Evolutionary conservation across 2,113 vertebrate species (phyloP).

Genomic region (Sinocyclocheilus anshuiensis): DNA sequence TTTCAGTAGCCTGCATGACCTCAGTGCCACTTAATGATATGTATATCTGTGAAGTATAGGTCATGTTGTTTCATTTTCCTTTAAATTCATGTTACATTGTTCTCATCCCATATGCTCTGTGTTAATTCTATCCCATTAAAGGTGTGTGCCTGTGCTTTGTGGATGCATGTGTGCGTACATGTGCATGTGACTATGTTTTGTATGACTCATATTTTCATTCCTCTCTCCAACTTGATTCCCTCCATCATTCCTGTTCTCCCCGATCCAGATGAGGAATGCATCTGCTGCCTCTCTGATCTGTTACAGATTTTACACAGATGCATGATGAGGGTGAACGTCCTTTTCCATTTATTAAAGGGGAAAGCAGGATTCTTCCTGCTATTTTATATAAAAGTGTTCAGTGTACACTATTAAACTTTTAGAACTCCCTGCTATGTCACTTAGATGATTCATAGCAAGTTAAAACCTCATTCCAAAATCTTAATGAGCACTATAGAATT

Average conservation of each 20-base stretch:
- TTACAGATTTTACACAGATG: conserved; percentile 50
- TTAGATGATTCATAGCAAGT: background rate
- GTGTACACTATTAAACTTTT: background rate
- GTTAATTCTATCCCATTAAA: background rate
- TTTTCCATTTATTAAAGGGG: background rate
- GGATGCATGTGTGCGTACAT: background rate
- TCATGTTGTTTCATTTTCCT: conserved; percentile 24
- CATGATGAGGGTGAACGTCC: background rate
- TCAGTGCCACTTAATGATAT: background rate
- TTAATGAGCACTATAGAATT: background rate
- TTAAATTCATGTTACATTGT: conserved; percentile 12
- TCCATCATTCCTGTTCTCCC: conserved; percentile 40
- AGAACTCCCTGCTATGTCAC: background rate
- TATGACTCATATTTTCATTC: conserved; percentile 14
- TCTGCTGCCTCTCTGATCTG: conserved; percentile 33
- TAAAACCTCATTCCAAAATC: background rate
- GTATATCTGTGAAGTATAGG: background rate
- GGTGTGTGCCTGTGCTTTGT: background rate
- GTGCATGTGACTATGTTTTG: background rate
- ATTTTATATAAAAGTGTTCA: too few relatives aligned
- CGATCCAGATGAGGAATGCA: conserved; percentile 52
- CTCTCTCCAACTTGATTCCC: conserved; percentile 1
- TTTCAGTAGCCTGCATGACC: background rate
- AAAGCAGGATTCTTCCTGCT: background rate
- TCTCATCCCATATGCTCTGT: background rate